These are phyloP conservation scores for Troides helena DNA, from an alignment of 2,888 invertebrate genomes.

Conservation along the genomic window DNA sequence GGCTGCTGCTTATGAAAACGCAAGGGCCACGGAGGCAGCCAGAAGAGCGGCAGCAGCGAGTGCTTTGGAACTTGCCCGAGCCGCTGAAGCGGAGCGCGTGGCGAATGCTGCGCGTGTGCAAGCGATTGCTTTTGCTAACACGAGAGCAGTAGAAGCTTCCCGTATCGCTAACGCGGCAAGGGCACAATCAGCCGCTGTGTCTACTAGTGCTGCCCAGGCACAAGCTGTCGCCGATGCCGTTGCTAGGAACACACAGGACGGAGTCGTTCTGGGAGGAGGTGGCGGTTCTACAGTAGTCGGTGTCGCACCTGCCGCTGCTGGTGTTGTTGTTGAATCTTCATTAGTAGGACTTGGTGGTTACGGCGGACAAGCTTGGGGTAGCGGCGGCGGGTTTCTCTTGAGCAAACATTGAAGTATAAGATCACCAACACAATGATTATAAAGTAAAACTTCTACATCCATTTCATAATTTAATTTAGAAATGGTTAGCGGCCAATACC, in stretches of 20 bases:
- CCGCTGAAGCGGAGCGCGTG: constrained; percentile 59
- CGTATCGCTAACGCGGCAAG: constrained; percentile 67
- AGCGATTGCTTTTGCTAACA: constrained; percentile 68
- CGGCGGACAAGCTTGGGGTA: constrained; percentile 31
- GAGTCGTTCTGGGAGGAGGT: constrained; percentile 45
- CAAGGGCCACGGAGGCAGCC: constrained; percentile 67
- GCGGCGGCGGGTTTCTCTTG: constrained; percentile 28
- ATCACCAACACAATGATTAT: constrained; percentile 33
- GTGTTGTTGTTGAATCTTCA: constrained; percentile 34
- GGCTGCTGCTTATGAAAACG: constrained; percentile 71
- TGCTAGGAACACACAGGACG: constrained; percentile 61
- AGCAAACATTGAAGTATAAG: constrained; percentile 37
- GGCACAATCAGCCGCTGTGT: constrained; percentile 59
- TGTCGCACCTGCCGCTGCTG: constrained; percentile 38
- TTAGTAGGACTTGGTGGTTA: constrained; percentile 27
- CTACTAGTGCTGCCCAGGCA: constrained; percentile 63
- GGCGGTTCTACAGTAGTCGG: constrained; percentile 43
- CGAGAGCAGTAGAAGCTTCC: constrained; percentile 68
- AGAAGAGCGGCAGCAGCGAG: constrained; percentile 61
- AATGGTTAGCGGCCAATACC: constrained; percentile 69
- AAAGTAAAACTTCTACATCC: constrained; percentile 62
- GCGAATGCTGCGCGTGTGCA: constrained; percentile 71
- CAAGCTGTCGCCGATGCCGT: constrained; percentile 63
- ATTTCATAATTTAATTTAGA: constrained; percentile 58
- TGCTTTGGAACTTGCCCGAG: constrained; percentile 56